Base-by-base conservation (phyloP, 2,888 invertebrate genomes). In the Troglohyphantes excavatus region DNA sequence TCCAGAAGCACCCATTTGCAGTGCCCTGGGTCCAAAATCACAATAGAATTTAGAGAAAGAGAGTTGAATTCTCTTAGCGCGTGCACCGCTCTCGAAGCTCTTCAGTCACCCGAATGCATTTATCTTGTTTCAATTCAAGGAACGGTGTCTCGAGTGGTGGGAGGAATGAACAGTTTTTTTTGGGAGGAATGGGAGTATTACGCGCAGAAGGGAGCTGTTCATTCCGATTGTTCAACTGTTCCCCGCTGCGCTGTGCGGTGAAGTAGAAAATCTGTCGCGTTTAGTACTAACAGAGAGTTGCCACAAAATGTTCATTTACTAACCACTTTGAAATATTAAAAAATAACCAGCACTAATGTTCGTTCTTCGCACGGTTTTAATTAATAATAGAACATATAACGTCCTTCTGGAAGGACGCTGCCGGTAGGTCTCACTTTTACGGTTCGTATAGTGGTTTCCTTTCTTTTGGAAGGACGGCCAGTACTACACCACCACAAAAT, bases 191-290 rank as follows among this genome's bases (percentile, higher is more conserved):
- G 33, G 7, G 3, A 11, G 70, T 63, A 70, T 76, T 43, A 61
- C 29, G 53, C 17, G 53, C 17, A 13, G 21, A 53, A 21, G 17
- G 1, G 13, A 29, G 53, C 21, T 70, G n/a, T 11, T 33, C 23
- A 19, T 43, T 46, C 17, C 43, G 59, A 75, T 88, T 88, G 87
- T 88, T 65, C 33, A 2, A 27, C 6, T 27, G 75, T 23, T 21
- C 26, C 87, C 87, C 61, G 75, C 81, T 65, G 87, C 53, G 87
- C 29, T 13, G 53, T 29, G 46, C 23, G n/a, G 59, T 88, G 65
- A 68, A 88, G 87, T 81, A 81, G 87, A 88, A 88, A 88, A 88
- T 88, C 87, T 88, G 87, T 88, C 81, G 75, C 65, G 26, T 78
- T 85, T 76, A 7, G 26, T 70, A 39, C 6, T 13, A 6, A 9